These are phyloP conservation scores for Piaya cayana DNA, from an alignment of 2,113 vertebrate species.

Conservation along the genomic window DNA sequence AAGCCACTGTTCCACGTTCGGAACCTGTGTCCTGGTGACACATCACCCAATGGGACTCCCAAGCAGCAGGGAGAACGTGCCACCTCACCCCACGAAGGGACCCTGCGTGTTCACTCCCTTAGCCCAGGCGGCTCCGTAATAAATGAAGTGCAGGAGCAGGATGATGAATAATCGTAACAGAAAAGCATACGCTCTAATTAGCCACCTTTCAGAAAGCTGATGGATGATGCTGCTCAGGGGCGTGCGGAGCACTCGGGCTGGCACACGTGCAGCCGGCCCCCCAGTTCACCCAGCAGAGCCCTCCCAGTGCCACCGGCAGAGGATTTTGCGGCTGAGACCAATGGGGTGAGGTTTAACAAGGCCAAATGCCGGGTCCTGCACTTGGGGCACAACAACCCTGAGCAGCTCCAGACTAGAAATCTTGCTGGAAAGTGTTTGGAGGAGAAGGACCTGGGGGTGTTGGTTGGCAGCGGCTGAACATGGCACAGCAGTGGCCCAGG, in stretches of 20 bases:
- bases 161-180: not conserved
- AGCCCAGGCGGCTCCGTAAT: not conserved
- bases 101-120: rapidly evolving
- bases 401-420: no score
- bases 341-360: no score
- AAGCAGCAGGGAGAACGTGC: not conserved
- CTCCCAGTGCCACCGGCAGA: rapidly evolving
- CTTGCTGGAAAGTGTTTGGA: no score
- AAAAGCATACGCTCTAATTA: conserved; percentile 40
- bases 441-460: no score
- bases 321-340: rapidly evolving
- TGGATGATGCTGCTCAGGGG: not conserved
- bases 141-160: not conserved
- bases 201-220: conserved; percentile 23
- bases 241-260: not conserved
- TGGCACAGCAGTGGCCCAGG: no score
- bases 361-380: no score
- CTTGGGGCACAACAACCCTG: no score
- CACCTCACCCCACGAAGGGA: rapidly evolving
- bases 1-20: no score
- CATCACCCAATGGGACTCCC: not conserved
- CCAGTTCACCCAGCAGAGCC: not conserved
- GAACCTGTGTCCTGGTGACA: not conserved
- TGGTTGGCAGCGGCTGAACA: no score
- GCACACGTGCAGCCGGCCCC: not conserved